A percentile compares a stretch with the other conserved stretches of the same genome.
phyloP scores from a whole-genome alignment of 2,113 vertebrate species.

The Gobiocypris rarus region DNA sequence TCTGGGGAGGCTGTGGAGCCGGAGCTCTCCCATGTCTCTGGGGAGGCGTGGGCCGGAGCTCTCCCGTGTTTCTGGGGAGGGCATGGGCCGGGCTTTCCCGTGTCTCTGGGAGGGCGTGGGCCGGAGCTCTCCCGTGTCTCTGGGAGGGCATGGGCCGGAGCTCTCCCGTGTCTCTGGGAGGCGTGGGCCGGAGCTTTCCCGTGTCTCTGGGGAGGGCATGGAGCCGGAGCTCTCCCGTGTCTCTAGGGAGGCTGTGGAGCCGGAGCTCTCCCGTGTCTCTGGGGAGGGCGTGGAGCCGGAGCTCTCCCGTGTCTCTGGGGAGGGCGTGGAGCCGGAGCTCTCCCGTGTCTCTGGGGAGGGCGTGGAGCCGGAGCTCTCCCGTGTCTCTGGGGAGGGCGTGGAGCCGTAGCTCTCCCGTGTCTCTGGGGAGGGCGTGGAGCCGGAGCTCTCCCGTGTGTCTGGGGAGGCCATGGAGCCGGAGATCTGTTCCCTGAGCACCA shows the following conservation, averaged over 20 bases:
- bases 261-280: too few species aligned
- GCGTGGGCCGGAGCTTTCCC: neutral
- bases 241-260: too few species aligned
- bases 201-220: too few species aligned
- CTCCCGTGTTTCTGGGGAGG: neutral
- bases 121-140: neutral
- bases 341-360: too few species aligned
- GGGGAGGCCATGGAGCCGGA: neutral
- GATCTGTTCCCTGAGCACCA: neutral
- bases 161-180: too few species aligned
- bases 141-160: too few species aligned
- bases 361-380: neutral
- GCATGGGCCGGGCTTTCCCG: too few species aligned
- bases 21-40: too few species aligned
- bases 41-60: neutral
- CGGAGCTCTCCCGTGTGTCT: neutral
- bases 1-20: neutral
- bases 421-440: neutral
- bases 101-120: too few species aligned
- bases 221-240: neutral
- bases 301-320: neutral
- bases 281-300: neutral
- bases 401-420: fast-evolving
- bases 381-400: too few species aligned
- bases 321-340: too few species aligned